Base-by-base conservation (phyloP, 2,113 vertebrate genomes). In the Apteryx owenii region DNA sequence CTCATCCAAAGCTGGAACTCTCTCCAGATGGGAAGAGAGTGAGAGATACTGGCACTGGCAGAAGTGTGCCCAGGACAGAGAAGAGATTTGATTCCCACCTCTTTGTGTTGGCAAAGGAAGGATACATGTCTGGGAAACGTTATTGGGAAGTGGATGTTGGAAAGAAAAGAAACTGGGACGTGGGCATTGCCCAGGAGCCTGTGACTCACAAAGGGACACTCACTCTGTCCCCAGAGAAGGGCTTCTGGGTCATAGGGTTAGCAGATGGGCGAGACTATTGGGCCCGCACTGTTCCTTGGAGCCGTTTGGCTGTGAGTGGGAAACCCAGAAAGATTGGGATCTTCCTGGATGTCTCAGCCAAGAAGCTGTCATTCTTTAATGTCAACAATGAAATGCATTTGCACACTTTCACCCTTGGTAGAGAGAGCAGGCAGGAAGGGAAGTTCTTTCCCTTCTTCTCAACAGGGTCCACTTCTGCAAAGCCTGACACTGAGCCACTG, bases 51-150 rank as follows among this genome's bases (percentile, higher is more conserved):
- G 53, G 29, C 12, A 18, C 3, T 14, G 54, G 7, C 68, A 50
- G 46, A 26, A 3, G 6, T 1, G 4, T 54, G 10, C 10, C 19
- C 60, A 38, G 4, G 1, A 85, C 7, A 2, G 9, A 61, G 13
- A 42, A 75, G 68, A 85, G 53, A 56, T 89, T 93, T 66, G 73
- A 85, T 54, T 85, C 80, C 16, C 51, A 89, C 6, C 3, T 5
- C 12, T 72, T 40, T 56, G 29, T 80, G n/a, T 9, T 93, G 75
- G 86, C 86, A 56, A 62, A 85, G 54, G 21, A 89, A 79, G 54
- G 68, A 23, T 89, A 69, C 40, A 20, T 10, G 42, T 50, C 11
- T 3, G 40, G 75, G 68, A 93, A 6, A 62, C 11, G 8, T 29
- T 85, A 80, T 6, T 89, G 86, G 91, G 53, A 80, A 62, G 80